Conservation (phyloP, 1,140 invertebrate species). For the Thaumetopoea pityocampa region DNA sequence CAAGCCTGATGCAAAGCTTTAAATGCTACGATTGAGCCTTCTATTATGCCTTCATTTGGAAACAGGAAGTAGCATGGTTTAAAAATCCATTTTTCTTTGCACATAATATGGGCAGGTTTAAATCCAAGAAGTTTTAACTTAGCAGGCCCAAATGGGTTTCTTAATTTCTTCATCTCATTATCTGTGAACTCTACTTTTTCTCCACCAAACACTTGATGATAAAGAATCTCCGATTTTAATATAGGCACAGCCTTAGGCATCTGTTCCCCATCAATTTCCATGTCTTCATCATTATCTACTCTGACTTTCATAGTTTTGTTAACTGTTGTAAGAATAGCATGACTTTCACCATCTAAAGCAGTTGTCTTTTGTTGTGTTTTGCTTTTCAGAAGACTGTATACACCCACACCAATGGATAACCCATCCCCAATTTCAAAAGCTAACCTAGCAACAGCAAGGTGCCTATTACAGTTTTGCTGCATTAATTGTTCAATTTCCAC, state of each 20-base stretch:
- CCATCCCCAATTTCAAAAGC: conserved; percentile 54
- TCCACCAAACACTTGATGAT: conserved; percentile 52
- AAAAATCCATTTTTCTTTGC: conserved; percentile 64
- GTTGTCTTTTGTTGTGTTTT: conserved; percentile 39
- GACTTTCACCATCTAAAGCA: conserved; percentile 49
- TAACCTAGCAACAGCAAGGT: conserved; percentile 50
- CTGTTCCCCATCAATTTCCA: conserved; percentile 34
- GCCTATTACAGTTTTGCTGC: conserved; percentile 49
- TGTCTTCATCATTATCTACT: conserved; percentile 19
- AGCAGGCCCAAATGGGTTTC: conserved; percentile 59
- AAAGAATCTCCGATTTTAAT: conserved; percentile 50
- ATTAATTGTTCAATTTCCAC: conserved; percentile 45
- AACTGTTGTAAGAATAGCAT: conserved; percentile 43
- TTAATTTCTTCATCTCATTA: conserved; percentile 50
- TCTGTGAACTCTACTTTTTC: conserved; percentile 54
- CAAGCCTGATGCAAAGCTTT: conserved; percentile 62
- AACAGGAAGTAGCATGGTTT: conserved; percentile 59
- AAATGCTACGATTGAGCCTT: conserved; percentile 60
- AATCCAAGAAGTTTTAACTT: conserved; percentile 63
- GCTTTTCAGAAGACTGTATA: conserved; percentile 50
- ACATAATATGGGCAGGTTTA: conserved; percentile 46
- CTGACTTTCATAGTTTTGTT: conserved; percentile 52
- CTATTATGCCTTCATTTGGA: conserved; percentile 56
- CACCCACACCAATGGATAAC: conserved; percentile 49
- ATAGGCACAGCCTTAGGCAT: conserved; percentile 35